phyloP scores from a whole-genome alignment of 2,888 invertebrate species.

The Caradrina clavipalpis region DNA sequence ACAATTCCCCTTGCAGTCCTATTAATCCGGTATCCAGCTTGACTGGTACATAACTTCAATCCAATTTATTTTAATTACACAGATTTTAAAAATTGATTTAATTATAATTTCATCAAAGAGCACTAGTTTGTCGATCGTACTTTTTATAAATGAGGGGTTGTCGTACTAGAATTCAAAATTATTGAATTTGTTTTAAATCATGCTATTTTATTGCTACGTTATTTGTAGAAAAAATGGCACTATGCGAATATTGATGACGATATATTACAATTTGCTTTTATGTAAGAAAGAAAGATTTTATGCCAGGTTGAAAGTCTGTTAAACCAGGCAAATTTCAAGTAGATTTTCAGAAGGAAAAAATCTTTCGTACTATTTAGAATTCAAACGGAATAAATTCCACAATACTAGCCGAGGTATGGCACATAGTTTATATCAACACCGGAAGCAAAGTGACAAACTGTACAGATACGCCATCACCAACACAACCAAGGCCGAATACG shows the following conservation, averaged over 20 bases:
- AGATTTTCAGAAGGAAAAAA: constrained; percentile 11
- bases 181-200: constrained; percentile 16
- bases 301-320: constrained; percentile 1
- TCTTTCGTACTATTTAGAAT: constrained; percentile 19
- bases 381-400: constrained; percentile 6
- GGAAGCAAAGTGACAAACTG: constrained; percentile 33
- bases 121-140: constrained; percentile 46
- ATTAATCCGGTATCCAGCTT: neutral
- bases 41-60: neutral
- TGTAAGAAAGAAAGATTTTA: no score
- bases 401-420: constrained; percentile 30
- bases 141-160: constrained; percentile 26
- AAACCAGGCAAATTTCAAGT: constrained; percentile 30
- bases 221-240: constrained; percentile 8
- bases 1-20: neutral
- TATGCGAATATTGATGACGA: constrained; percentile 12
- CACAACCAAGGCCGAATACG: constrained; percentile 53
- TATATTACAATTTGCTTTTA: constrained; percentile 2
- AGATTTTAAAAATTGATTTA: no score
- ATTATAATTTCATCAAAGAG: neutral
- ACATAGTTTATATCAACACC: constrained; percentile 27
- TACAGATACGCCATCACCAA: constrained; percentile 45
- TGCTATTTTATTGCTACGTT: constrained; percentile 26
- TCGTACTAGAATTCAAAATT: constrained; percentile 1
- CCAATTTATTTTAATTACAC: neutral